phyloP scores from a whole-genome alignment of 2,797 vertebrate species.

The Periophthalmus magnuspinnatus region DNA sequence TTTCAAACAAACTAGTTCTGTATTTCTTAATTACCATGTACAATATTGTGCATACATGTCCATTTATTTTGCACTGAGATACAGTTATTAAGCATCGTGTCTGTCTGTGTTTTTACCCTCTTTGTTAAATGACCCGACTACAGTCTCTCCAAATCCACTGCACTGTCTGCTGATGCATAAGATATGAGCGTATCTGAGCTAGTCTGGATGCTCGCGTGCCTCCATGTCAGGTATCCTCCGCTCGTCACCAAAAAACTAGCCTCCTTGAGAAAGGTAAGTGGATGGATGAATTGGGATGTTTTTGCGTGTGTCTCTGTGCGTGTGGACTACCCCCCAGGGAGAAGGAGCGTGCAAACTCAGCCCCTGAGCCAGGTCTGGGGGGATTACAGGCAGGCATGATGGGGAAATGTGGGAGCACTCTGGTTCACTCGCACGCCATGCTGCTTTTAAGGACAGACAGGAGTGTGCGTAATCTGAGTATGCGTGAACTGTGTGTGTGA shows the following conservation, averaged over 20 bases:
- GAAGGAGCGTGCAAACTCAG: constrained; percentile 68
- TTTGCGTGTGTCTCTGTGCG: constrained; percentile 21
- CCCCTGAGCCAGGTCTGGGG: constrained; percentile 70
- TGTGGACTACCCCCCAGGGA: constrained; percentile 49
- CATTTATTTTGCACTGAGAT: no score
- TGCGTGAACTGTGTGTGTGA: constrained; percentile 13
- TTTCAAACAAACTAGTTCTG: no score
- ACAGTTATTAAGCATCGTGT: no score
- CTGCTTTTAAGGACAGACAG: constrained; percentile 67
- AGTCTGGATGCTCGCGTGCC: constrained; percentile 18
- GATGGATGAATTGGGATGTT: constrained; percentile 29
- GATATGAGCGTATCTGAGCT: constrained; percentile 17
- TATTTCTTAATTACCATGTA: no score
- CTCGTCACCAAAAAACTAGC: constrained; percentile 45
- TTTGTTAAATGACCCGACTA: constrained; percentile 23
- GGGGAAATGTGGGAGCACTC: constrained; percentile 75
- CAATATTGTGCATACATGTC: no score
- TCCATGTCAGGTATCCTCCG: constrained; percentile 40
- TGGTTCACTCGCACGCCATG: constrained; percentile 70
- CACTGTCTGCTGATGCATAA: constrained; percentile 46
- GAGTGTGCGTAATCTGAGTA: constrained; percentile 33
- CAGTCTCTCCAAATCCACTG: constrained; percentile 44
- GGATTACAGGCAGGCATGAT: constrained; percentile 75
- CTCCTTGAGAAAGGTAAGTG: constrained; percentile 36
- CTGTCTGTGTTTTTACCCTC: neutral